phyloP scores from a whole-genome alignment of 2,888 invertebrate species.

The Saturnia pavonia region DNA sequence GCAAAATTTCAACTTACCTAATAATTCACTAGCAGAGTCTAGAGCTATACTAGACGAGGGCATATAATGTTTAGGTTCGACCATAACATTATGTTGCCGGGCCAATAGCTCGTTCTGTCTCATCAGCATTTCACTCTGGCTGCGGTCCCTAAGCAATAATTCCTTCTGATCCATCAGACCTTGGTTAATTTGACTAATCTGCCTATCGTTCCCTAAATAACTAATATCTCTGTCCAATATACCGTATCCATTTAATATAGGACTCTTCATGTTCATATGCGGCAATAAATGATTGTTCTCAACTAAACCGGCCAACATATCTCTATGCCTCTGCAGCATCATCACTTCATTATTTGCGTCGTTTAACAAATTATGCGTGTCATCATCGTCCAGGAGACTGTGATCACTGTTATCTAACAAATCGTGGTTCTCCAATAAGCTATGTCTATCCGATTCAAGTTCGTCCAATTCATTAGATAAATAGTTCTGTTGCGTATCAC shows the following conservation, averaged over 20 bases:
- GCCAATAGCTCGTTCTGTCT: conserved; percentile 70
- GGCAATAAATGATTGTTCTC: conserved; percentile 63
- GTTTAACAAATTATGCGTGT: conserved; percentile 65
- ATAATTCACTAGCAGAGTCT: conserved; percentile 76
- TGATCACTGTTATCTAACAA: conserved; percentile 74
- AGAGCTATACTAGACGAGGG: conserved; percentile 69
- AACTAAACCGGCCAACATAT: conserved; percentile 68
- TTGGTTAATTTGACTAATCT: conserved; percentile 69
- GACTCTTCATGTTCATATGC: conserved; percentile 66
- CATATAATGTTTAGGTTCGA: conserved; percentile 71
- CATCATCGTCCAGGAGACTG: conserved; percentile 70
- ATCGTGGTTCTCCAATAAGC: conserved; percentile 73
- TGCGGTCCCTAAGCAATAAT: conserved; percentile 59
- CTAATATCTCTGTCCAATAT: conserved; percentile 67
- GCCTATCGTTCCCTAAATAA: conserved; percentile 69
- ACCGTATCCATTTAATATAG: conserved; percentile 66
- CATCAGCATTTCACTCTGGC: conserved; percentile 65
- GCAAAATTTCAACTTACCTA: conserved; percentile 55
- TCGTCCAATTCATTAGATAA: conserved; percentile 72
- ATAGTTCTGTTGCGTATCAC: conserved; percentile 58
- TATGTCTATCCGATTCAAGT: conserved; percentile 76
- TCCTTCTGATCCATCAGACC: conserved; percentile 67
- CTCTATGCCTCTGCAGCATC: conserved; percentile 70
- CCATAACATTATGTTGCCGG: conserved; percentile 64
- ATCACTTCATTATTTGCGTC: conserved; percentile 65